phyloP scores from a whole-genome alignment of 2,888 invertebrate species.

The Alcis repandata region DNA sequence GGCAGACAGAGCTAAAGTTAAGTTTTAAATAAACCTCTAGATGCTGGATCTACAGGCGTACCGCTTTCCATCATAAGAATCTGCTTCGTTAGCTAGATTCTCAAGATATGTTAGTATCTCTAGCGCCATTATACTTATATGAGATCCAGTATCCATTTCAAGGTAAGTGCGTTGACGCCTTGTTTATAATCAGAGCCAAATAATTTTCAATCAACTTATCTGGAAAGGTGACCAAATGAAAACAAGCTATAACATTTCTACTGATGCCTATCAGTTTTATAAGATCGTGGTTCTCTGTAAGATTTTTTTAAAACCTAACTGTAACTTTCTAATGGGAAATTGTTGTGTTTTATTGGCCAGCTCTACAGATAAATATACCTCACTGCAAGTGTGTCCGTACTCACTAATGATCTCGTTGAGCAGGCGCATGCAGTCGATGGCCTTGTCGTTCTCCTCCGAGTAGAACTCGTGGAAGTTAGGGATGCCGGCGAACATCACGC shows the following conservation, averaged over 20 bases:
- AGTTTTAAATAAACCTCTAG: constrained; percentile 27
- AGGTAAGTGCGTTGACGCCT: not conserved
- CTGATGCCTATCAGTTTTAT: too few relatives aligned
- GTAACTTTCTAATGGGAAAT: too few relatives aligned
- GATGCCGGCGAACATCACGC: constrained; percentile 99
- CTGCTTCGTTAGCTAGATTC: not conserved
- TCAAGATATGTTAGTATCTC: too few relatives aligned
- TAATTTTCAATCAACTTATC: not conserved
- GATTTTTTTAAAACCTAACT: too few relatives aligned
- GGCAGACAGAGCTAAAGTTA: constrained; percentile 50
- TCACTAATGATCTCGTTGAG: constrained; percentile 99
- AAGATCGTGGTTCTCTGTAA: too few relatives aligned
- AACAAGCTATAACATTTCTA: too few relatives aligned
- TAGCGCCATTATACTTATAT: too few relatives aligned
- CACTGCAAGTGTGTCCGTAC: not conserved
- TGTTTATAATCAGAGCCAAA: not conserved
- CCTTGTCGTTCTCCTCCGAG: constrained; percentile 95
- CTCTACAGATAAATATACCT: not conserved
- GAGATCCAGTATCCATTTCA: not conserved
- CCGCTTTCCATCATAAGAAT: too few relatives aligned
- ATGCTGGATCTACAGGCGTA: not conserved
- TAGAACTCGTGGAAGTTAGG: constrained; percentile 99
- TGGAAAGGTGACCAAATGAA: not conserved
- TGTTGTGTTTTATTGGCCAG: not conserved
- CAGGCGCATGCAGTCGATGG: constrained; percentile 98